Evolutionary conservation across 2,797 vertebrate species (phyloP), one percentile per base, ranked within the genome.

Genomic region (Enteromius viviparus): DNA sequence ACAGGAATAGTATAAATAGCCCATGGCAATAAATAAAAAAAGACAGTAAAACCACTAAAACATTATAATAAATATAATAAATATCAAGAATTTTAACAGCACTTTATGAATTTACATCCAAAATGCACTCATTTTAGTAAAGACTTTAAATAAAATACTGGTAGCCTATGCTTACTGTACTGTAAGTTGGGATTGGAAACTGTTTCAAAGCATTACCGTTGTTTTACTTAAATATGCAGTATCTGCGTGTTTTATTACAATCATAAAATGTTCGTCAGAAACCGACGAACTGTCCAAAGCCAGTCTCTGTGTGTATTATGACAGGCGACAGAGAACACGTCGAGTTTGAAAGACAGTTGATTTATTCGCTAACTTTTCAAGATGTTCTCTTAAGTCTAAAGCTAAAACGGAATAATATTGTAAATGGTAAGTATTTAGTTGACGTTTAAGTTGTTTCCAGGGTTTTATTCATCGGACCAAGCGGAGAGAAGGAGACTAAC

Each of bases 311-410:
- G 51, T 42, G 40, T 12, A 42, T 34, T 51, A 9, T 49, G 62
- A 23, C 29, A 40, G 11, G 51, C 14, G 47, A 14, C 15, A 49
- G 49, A 51, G 42, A 64, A 11, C 15, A 62, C 17, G 6, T 17
- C 29, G 47, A 23, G n/a, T 80, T 42, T 45, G 12, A 2, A 60
- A 15, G 3, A 29, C 11, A 65, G 45, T 51, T 65, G 15, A 62
- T 64, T 47, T 34, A 42, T 42, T 53, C 78, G 34, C n/a, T 60
- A 53, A 75, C 80, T 82, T 75, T 75, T 40, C 9, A 65, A 29
- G 14, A 42, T 21, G 17, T 53, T 53, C 51, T 53, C 51, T 21
- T 26, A 4, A 4, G 6, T 7, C 2, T 26, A 53, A 21, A 40
- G 2, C 4, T n/a, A 62, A 47, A 17, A 17, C 26, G 9, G 21